These are phyloP conservation scores for Noctuana brunneofusca DNA, from an alignment of 2,888 invertebrate species.

Conservation along the genomic window DNA sequence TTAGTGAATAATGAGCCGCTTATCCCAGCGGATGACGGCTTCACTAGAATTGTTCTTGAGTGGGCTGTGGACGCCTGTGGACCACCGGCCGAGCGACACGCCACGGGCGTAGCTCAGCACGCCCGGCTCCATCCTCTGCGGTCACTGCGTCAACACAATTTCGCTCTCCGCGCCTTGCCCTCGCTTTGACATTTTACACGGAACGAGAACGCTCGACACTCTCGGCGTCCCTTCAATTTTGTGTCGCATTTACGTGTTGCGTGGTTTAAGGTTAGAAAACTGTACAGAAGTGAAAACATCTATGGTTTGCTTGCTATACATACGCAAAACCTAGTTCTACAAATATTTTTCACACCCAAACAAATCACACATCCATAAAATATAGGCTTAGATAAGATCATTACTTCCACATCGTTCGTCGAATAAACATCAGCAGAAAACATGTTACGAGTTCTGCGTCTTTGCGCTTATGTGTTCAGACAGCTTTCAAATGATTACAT, in stretches of 20 bases:
- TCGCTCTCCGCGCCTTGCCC: slow-evolving; percentile 60
- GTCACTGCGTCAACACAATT: slow-evolving; percentile 71
- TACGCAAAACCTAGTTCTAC: no score
- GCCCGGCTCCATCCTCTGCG: slow-evolving; percentile 39
- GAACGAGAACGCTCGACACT: slow-evolving; percentile 66
- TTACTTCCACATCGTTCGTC: no score
- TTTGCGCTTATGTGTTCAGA: no score
- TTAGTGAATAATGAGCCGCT: slow-evolving; percentile 82
- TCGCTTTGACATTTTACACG: slow-evolving; percentile 74
- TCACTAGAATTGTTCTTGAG: slow-evolving; percentile 74
- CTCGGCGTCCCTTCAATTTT: slow-evolving; percentile 56
- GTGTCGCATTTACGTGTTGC: slow-evolving; percentile 34
- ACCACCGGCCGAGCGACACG: slow-evolving; percentile 33
- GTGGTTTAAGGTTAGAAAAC: slow-evolving; percentile 1
- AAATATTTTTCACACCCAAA: no score
- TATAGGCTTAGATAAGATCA: no score
- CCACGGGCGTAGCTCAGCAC: slow-evolving; percentile 36
- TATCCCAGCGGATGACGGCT: slow-evolving; percentile 74
- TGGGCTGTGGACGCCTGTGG: slow-evolving; percentile 46
- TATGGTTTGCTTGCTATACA: no score
- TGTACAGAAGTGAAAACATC: background rate
- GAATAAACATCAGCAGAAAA: no score
- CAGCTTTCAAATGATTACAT: no score
- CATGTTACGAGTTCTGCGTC: no score
- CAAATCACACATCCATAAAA: no score